phyloP scores from a whole-genome alignment of 2,113 vertebrate species.

The Phalacrocorax carbo region DNA sequence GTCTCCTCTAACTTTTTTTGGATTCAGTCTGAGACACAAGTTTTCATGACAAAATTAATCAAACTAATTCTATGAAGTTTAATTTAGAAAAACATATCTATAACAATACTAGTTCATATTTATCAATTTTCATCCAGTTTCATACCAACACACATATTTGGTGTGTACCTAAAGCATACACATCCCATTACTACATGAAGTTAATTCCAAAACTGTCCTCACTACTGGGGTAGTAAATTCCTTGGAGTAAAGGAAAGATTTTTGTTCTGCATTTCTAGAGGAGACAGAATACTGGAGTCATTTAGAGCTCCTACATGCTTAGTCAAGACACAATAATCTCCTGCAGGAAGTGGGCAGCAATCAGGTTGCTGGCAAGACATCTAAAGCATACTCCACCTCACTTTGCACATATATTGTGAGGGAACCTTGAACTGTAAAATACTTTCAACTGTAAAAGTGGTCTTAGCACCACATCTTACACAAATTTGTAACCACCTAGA shows the following conservation, averaged over 20 bases:
- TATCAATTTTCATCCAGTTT: background rate
- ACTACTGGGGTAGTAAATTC: background rate
- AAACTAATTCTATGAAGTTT: background rate
- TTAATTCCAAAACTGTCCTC: background rate
- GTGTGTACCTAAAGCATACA: background rate
- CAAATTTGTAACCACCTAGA: background rate
- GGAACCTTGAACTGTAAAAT: background rate
- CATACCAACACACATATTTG: background rate
- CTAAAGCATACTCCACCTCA: background rate
- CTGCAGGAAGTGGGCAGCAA: background rate
- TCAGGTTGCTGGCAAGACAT: background rate
- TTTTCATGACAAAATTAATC: background rate
- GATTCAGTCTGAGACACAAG: background rate
- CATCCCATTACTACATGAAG: background rate
- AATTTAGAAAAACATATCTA: background rate
- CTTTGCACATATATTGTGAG: background rate
- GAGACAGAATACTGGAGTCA: background rate
- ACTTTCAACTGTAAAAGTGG: background rate
- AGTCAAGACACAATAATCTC: background rate
- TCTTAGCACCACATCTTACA: background rate
- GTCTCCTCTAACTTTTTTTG: background rate
- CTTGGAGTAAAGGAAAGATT: background rate
- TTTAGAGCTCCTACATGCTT: fast-evolving
- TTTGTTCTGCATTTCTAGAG: background rate
- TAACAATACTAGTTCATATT: background rate